Evolutionary conservation across 2,888 invertebrate species (phyloP), one percentile per base, ranked within the genome.

Genomic region (Oligia latruncula): DNA sequence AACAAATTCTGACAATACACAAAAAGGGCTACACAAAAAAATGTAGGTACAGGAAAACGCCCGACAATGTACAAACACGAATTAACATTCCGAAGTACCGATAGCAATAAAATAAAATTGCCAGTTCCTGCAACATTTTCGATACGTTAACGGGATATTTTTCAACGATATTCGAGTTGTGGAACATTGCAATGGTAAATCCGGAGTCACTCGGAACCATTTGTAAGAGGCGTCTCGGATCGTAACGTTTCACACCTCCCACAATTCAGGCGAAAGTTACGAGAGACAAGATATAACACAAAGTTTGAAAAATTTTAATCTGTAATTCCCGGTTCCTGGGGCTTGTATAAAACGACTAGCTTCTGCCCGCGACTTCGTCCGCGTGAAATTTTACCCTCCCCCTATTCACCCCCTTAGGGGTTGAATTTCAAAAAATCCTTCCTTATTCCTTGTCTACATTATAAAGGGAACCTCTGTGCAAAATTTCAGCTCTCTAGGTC

Each of bases 231-330:
- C 88, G 77, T 71, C 86, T 88, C 84, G 87, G 89, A 90, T 90
- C 88, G 87, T 85, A 89, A 91, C 88, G 89, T 87, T 92, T 92
- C 89, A 89, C 91, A 90, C 90, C 85, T 91, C 87, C 87, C 90
- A 78, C 75, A 66, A 74, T 65, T 70, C 43, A 81, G 88, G 90
- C 74, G 5, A 76, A 90, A 89, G 87, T 78, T 6, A 89, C 0
- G 11, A 40, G 65, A 65, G 20, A 0, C 1, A 15, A 40, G 40
- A 40, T 20, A 65, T 20, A 20, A 40, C 11, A 23, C 4, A 40
- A 65, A 11, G 5, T 40, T 40, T 23, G 2, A 40, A 65, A 65
- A 65, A 23, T 4, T 23, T 5, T 23, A 5, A 65, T 23, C 4
- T 40, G 20, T 65, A 23, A 0, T n/a, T n/a, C n/a, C n/a, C n/a